Percentiles rank a stretch among this genome's conserved stretches.
Evolutionary conservation across 2,113 vertebrate genomes (phyloP).

Genomic region (Lucifuga dentata): DNA sequence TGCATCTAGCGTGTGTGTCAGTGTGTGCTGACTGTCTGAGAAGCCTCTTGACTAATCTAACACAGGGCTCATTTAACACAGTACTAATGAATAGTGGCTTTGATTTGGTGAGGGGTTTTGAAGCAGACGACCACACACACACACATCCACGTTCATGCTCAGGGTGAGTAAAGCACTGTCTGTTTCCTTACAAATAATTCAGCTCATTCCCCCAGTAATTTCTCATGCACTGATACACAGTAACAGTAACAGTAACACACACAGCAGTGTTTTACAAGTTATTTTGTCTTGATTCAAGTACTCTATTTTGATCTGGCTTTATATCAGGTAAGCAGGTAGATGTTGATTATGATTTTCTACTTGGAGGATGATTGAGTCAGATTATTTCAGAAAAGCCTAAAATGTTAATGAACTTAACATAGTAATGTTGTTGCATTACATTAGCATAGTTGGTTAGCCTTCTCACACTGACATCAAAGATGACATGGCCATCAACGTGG

Average conservation of each 20-base stretch:
- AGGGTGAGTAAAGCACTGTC: conserved; percentile 67
- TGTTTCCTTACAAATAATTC: conserved; percentile 57
- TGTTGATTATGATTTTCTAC: background rate
- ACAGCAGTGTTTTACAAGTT: conserved; percentile 22
- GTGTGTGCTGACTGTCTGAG: conserved; percentile 41
- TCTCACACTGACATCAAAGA: too few species aligned
- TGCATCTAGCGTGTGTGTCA: conserved; percentile 11
- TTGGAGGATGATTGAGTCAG: background rate
- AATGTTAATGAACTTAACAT: too few species aligned
- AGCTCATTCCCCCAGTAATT: conserved; percentile 27
- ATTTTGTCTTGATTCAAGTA: conserved; percentile 15
- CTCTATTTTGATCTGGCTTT: background rate
- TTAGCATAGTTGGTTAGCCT: too few species aligned
- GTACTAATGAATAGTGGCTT: conserved; percentile 72
- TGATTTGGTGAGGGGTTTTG: conserved; percentile 61
- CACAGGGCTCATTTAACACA: conserved; percentile 68
- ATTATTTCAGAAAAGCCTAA: too few species aligned
- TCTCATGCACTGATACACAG: conserved; percentile 27
- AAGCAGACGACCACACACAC: conserved; percentile 59
- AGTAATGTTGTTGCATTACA: too few species aligned
- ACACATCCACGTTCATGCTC: conserved; percentile 38
- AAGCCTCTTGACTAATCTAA: conserved; percentile 69
- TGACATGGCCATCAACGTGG: too few species aligned
- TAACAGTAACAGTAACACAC: background rate
- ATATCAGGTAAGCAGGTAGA: too few species aligned